Evolutionary conservation across 2,797 vertebrate genomes (phyloP).

Genomic region (Gastrophryne carolinensis): DNA sequence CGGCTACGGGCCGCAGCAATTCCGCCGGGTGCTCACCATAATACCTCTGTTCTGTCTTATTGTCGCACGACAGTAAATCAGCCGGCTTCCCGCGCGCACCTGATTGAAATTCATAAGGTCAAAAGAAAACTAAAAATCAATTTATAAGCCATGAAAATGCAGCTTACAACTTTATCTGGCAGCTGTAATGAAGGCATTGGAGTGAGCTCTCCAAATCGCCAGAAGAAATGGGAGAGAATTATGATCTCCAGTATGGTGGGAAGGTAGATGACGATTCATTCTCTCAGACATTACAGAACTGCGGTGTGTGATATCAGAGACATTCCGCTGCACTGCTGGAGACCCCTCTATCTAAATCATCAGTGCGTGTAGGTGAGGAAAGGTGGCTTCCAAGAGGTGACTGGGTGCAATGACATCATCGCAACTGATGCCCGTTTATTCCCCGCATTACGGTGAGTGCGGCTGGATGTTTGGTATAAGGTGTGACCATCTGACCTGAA

Average conservation of each 20-base stretch:
- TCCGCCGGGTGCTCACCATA: constrained; percentile 71
- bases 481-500: too few relatives aligned
- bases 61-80: constrained; percentile 78
- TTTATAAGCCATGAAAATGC: constrained; percentile 83
- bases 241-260: constrained; percentile 78
- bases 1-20: constrained; percentile 71
- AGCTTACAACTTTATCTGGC: constrained; percentile 77
- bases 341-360: constrained; percentile 54
- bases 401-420: neutral
- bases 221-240: constrained; percentile 80
- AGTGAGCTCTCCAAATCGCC: constrained; percentile 81
- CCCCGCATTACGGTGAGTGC: too few relatives aligned
- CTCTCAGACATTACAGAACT: constrained; percentile 79
- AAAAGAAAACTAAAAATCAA: constrained; percentile 83
- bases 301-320: constrained; percentile 77
- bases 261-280: constrained; percentile 79
- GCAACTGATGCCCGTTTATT: too few relatives aligned
- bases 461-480: too few relatives aligned
- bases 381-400: neutral
- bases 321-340: constrained; percentile 79
- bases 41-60: constrained; percentile 73
- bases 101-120: constrained; percentile 85
- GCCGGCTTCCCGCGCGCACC: constrained; percentile 76
- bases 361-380: neutral
- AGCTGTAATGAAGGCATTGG: constrained; percentile 76